Conservation (phyloP, 2,797 vertebrate species). For the Semotilus atromaculatus region DNA sequence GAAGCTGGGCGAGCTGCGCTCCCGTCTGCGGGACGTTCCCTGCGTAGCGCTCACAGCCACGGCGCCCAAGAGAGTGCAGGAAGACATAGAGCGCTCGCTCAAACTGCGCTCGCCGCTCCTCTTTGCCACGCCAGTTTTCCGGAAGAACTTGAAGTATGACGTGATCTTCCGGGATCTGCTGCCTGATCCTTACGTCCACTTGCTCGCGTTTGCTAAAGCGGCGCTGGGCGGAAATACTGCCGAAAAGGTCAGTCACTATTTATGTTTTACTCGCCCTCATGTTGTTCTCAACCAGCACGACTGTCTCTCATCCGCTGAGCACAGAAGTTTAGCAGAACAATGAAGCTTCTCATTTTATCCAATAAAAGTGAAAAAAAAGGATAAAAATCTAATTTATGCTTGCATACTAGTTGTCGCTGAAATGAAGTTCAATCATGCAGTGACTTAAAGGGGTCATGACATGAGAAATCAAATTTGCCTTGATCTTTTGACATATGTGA, state of each 20-base stretch:
- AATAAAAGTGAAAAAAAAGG: not conserved
- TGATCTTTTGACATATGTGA: too few relatives aligned
- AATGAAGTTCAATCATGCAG: too few relatives aligned
- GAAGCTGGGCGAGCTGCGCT: slow-evolving; percentile 85
- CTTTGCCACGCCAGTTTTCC: slow-evolving; percentile 90
- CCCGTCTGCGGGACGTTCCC: slow-evolving; percentile 75
- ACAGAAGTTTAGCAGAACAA: not conserved
- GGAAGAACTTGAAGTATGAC: slow-evolving; percentile 91
- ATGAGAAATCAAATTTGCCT: not conserved
- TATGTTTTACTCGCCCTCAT: not conserved
- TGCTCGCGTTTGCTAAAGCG: slow-evolving; percentile 87
- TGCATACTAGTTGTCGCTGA: not conserved
- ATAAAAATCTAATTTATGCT: not conserved
- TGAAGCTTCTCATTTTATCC: not conserved
- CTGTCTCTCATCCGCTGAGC: not conserved
- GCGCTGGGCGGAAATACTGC: slow-evolving; percentile 73
- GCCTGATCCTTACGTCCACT: slow-evolving; percentile 81
- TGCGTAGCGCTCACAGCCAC: slow-evolving; percentile 95
- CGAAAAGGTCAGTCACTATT: slow-evolving; percentile 76
- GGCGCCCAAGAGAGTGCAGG: slow-evolving; percentile 88
- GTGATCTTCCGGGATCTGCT: slow-evolving; percentile 92
- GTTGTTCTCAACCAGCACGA: not conserved
- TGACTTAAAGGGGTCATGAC: not conserved
- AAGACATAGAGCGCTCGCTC: slow-evolving; percentile 84
- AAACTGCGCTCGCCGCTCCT: slow-evolving; percentile 79